phyloP scores from a whole-genome alignment of 2,113 vertebrate genomes.

The Tilapia sparmanii region DNA sequence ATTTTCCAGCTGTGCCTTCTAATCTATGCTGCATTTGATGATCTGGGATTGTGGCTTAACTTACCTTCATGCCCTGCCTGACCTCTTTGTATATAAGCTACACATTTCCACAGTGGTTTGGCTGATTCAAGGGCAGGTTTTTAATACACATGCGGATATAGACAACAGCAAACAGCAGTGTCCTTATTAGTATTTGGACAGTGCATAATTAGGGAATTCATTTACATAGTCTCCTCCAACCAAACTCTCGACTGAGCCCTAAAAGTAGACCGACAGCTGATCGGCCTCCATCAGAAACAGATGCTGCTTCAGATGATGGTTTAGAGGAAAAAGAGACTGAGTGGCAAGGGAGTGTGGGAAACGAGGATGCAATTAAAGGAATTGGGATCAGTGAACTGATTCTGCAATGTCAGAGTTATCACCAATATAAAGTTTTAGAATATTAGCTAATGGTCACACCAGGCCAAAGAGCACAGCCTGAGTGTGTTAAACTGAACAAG shows the following conservation, averaged over 20 bases:
- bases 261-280: not conserved
- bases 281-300: not conserved
- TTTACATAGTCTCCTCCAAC: not conserved
- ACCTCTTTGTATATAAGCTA: not conserved
- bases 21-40: not conserved
- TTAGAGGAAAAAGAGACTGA: not conserved
- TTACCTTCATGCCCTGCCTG: not conserved
- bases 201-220: not conserved
- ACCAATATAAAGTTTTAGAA: not conserved
- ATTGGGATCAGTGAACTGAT: not conserved
- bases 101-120: not conserved
- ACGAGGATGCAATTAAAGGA: not conserved
- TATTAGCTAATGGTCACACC: not conserved
- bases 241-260: not conserved
- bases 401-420: not conserved
- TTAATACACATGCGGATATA: not conserved
- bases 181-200: not conserved
- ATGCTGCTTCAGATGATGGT: not conserved
- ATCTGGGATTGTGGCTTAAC: rapidly evolving
- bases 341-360: not conserved
- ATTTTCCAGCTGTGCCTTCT: not conserved
- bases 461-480: not conserved
- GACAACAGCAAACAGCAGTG: not conserved
- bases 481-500: not conserved
- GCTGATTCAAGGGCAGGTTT: not conserved